A percentile compares a stretch with the other conserved stretches of the same genome.
phyloP scores from a whole-genome alignment of 2,113 vertebrate genomes.

The Microtus montanus region DNA sequence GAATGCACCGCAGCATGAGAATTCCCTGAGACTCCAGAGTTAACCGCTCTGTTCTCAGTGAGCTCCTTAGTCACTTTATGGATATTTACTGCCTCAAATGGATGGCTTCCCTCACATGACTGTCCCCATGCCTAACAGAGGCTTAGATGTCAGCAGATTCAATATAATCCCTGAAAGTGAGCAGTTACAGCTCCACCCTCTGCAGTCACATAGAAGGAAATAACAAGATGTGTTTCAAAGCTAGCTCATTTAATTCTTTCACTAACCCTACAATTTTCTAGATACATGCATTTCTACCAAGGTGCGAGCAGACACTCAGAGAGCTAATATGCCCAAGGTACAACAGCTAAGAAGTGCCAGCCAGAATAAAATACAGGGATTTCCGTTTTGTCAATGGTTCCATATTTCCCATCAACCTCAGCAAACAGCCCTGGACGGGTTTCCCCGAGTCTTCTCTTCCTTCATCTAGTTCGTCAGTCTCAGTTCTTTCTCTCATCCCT shows the following conservation, averaged over 20 bases:
- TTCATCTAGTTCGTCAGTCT: not conserved
- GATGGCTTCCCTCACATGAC: not conserved
- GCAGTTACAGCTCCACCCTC: not conserved
- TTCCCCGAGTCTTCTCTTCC: not conserved
- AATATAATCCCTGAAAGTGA: not conserved
- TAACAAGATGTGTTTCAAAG: not conserved
- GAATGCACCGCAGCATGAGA: not conserved
- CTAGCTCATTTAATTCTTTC: not conserved
- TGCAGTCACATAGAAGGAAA: not conserved
- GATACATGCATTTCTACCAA: not conserved
- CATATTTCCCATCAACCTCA: not conserved
- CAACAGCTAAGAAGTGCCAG: not conserved
- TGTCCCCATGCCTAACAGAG: not conserved
- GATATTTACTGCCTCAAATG: not conserved
- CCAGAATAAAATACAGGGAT: conserved; percentile 11
- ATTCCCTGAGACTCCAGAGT: not conserved
- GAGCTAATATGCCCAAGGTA: not conserved
- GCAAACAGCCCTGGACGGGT: not conserved
- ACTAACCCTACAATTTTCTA: not conserved
- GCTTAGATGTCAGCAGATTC: not conserved
- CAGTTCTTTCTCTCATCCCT: not conserved
- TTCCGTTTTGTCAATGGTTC: not conserved
- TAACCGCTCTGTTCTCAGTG: not conserved
- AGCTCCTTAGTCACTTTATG: not conserved
- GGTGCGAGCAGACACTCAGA: not conserved